These are phyloP conservation scores for Porites divaricata DNA, from an alignment of 92 coral and sea anemone species.

Conservation along the genomic window DNA sequence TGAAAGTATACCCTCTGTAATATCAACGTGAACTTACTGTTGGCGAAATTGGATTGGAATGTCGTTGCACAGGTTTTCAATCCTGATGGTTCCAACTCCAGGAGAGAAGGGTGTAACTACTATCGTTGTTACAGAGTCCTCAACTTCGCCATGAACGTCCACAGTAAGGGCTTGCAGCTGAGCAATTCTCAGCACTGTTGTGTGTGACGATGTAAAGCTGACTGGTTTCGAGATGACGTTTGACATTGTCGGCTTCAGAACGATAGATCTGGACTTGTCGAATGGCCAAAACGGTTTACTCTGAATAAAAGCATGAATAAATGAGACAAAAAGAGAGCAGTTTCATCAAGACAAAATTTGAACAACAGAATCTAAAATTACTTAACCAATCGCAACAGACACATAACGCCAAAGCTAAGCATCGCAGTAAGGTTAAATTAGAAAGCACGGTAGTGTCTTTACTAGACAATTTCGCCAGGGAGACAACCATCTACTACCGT, in stretches of 20 bases:
- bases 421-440: no score
- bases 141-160: slow-evolving; percentile 88
- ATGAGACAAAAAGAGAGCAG: neutral
- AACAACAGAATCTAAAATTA: neutral
- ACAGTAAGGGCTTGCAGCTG: slow-evolving; percentile 76
- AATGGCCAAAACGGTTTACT: slow-evolving; percentile 94
- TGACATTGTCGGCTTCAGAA: slow-evolving; percentile 77
- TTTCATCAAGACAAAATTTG: neutral
- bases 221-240: slow-evolving; percentile 76
- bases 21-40: slow-evolving; percentile 56
- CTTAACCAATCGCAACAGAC: no score
- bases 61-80: slow-evolving; percentile 90
- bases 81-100: slow-evolving; percentile 82
- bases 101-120: slow-evolving; percentile 83
- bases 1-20: neutral
- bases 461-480: no score
- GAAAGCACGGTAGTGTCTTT: no score
- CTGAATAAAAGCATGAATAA: slow-evolving; percentile 38
- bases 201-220: slow-evolving; percentile 69
- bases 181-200: slow-evolving; percentile 86
- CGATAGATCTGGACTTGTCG: slow-evolving; percentile 62
- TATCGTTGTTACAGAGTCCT: slow-evolving; percentile 89
- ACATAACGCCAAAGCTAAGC: no score
- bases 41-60: slow-evolving; percentile 78
- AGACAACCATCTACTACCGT: no score